phyloP scores from a whole-genome alignment of 2,113 vertebrate species.

The Tor tambroides region DNA sequence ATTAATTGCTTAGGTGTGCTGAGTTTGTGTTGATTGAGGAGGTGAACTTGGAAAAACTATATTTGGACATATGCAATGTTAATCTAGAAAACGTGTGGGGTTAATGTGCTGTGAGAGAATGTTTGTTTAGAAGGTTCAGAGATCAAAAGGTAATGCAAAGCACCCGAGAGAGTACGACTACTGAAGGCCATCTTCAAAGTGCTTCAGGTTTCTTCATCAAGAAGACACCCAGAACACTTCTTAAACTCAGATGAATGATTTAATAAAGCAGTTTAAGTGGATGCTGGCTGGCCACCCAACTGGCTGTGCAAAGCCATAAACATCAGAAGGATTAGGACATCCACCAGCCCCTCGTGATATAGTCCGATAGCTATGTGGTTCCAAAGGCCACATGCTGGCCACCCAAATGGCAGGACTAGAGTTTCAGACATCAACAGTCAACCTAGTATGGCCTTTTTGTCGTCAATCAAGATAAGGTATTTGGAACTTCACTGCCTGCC shows the following conservation, averaged over 20 bases:
- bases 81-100: background rate
- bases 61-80: background rate
- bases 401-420: slow-evolving; percentile 7
- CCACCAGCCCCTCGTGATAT: background rate
- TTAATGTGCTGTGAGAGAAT: background rate
- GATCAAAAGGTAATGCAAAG: background rate
- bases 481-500: background rate
- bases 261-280: slow-evolving; percentile 6
- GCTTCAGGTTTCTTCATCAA: slow-evolving; percentile 31
- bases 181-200: background rate
- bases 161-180: background rate
- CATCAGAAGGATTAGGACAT: slow-evolving; percentile 6
- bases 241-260: background rate
- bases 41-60: background rate
- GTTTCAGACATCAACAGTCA: background rate
- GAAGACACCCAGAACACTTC: background rate
- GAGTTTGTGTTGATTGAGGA: too few relatives aligned
- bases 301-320: background rate
- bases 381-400: background rate
- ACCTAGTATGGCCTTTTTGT: background rate
- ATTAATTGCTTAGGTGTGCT: too few relatives aligned
- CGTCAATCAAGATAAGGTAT: background rate
- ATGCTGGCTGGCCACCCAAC: slow-evolving; percentile 28
- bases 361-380: background rate
- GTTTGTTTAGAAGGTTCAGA: background rate